Evolutionary conservation across 2,797 vertebrate genomes (phyloP).

Genomic region (Pangasius djambal): DNA sequence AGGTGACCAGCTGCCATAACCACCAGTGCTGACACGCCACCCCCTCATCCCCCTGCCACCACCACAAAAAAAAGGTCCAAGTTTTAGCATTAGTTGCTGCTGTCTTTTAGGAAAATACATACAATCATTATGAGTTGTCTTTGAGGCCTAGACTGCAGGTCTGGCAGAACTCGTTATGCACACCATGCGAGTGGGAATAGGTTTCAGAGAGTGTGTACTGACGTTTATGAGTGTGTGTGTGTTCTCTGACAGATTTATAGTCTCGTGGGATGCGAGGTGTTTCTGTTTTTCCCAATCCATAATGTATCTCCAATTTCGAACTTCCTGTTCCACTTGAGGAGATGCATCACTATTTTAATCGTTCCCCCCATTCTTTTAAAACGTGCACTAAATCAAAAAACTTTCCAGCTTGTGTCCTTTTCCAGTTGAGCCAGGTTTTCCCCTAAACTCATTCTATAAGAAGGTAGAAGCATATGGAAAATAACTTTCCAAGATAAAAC

Average conservation of each 20-base stretch:
- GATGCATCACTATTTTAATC: slow-evolving; percentile 36
- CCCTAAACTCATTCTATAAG: not conserved
- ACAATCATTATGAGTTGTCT: slow-evolving; percentile 27
- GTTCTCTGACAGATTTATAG: slow-evolving; percentile 25
- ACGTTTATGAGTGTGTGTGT: not conserved
- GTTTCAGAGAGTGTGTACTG: not conserved
- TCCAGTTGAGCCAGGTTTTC: slow-evolving; percentile 1
- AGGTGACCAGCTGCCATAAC: slow-evolving; percentile 54
- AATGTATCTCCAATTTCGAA: slow-evolving; percentile 15
- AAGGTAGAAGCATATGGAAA: slow-evolving; percentile 5
- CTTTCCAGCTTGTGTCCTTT: slow-evolving; percentile 29
- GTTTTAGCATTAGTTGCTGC: slow-evolving; percentile 8
- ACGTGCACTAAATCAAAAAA: slow-evolving; percentile 25
- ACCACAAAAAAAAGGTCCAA: not conserved
- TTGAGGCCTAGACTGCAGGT: slow-evolving; percentile 22
- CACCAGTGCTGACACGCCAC: slow-evolving; percentile 25
- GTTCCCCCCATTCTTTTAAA: slow-evolving; percentile 9
- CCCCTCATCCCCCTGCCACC: not conserved
- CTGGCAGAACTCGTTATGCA: slow-evolving; percentile 16
- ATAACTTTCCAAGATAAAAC: slow-evolving; percentile 5
- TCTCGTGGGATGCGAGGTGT: slow-evolving; percentile 21
- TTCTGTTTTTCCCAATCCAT: slow-evolving; percentile 33
- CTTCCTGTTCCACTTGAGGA: slow-evolving; percentile 36
- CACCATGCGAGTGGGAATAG: not conserved
- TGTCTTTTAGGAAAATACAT: slow-evolving; percentile 48